These are phyloP conservation scores for Mastigias papua DNA, from an alignment of 30 jellyfish, hydroid and myxozoan genomes.

Conservation along the genomic window DNA sequence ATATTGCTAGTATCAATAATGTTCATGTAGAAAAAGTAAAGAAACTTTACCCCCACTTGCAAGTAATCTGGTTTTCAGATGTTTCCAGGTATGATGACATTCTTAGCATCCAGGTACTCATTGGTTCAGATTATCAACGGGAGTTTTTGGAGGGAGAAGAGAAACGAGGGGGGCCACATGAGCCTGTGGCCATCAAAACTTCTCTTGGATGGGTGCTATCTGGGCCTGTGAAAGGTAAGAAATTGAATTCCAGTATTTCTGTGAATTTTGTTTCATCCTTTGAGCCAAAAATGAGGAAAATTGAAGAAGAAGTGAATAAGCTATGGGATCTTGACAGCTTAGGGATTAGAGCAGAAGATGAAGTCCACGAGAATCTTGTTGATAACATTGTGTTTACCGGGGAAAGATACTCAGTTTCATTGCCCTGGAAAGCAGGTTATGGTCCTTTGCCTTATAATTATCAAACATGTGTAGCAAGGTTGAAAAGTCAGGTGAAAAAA, in stretches of 20 bases:
- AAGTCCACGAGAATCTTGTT: slow-evolving; percentile 3
- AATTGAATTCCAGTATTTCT: not conserved
- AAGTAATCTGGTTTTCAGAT: slow-evolving; percentile 45
- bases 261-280: not conserved
- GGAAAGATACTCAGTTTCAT: slow-evolving; percentile 32
- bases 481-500: slow-evolving; percentile 8
- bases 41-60: slow-evolving; percentile 55
- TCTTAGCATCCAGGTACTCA: slow-evolving; percentile 20
- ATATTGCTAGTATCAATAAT: slow-evolving; percentile 29
- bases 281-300: not conserved
- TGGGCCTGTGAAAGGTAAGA: not conserved
- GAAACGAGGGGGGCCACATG: not conserved
- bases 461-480: slow-evolving; percentile 27
- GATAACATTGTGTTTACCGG: slow-evolving; percentile 48
- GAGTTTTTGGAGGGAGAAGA: slow-evolving; percentile 3
- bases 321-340: slow-evolving; percentile 25
- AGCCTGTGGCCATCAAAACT: not conserved
- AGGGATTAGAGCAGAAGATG: slow-evolving; percentile 16
- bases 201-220: slow-evolving; percentile 9
- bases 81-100: slow-evolving; percentile 26
- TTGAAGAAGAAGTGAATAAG: slow-evolving; percentile 20
- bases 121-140: slow-evolving; percentile 43
- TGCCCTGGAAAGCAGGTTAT: slow-evolving; percentile 74
- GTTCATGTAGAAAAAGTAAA: slow-evolving; percentile 51
- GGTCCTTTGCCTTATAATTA: slow-evolving; percentile 46